Evolutionary conservation across 2,113 vertebrate species (phyloP), one percentile per base, ranked within the genome.

Genomic region (Pseudorectes ferrugineus): DNA sequence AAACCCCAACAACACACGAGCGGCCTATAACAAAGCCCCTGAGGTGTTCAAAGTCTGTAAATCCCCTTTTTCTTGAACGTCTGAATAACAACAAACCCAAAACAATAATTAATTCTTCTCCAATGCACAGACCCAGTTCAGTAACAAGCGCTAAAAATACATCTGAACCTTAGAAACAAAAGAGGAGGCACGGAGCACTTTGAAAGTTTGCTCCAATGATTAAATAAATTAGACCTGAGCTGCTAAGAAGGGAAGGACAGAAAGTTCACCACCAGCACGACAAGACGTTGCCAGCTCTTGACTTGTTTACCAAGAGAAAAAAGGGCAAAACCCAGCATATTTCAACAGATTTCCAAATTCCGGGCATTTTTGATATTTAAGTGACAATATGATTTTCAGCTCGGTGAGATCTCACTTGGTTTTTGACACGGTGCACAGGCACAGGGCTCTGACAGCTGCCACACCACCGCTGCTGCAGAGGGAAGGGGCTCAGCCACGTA

Each of bases 151-250:
- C 92, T 96, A 95, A 96, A 96, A 96, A 97, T 94, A 96, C 91
- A 89, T 93, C 95, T 94, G 92, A 92, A 93, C 94, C 89, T 89
- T 26, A 92, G 94, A 90, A 91, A 94, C 91, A 94, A 93, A 91
- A 66, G 91, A 83, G 92, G 63, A 94, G 95, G 80, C 71, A 62
- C 0, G 24, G 76, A 91, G 77, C 78, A 90, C 95, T 97, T 94
- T 96, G 94, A 93, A 95, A 79, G 22, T 90, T 95, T 90, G 92
- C 91, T 84, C 65, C 72, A 10, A 40, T 96, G 92, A 97, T 97
- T 97, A 97, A 97, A 95, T 93, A 97, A 97, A 97, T 96, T 95
- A 96, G 95, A 95, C 91, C 91, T 92, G 94, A 96, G 92, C 94
- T 70, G 91, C 95, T 93, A 94, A 94, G 91, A 88, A 72, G 94